Evolutionary conservation across 2,797 vertebrate species (phyloP), one percentile per base, ranked within the genome.

Genomic region (Taenioides sp.): DNA sequence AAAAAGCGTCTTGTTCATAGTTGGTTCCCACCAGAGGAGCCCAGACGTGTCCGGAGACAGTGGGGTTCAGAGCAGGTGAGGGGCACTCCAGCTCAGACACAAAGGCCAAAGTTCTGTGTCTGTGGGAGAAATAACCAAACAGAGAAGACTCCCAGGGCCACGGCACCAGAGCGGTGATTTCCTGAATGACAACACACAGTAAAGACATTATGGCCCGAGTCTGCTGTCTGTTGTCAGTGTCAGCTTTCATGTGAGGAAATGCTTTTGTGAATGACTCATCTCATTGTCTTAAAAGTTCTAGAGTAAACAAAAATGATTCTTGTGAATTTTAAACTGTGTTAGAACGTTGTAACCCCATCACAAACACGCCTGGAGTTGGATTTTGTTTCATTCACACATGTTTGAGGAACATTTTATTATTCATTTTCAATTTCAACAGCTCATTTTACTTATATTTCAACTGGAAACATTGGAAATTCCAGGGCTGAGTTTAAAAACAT

Each of bases 191-290:
- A 85, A 83, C 70, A 78, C 50, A 74, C 72, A 76, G 34, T 57
- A 71, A 81, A 84, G 73, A 74, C 69, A 88, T 83, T 81, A 80
- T 43, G 69, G 61, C 25, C 75, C 65, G 43, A 75, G 85, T 89
- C 89, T 78, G 68, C 75, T 74, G 80, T 80, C 80, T 37, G 34
- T 9, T 10, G 80, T 84, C 86, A 89, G 84, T 83, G 85, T 77
- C 76, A 71, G 73, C 77, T 63, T 18, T 72, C 70, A 85, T 75
- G 85, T 81, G 23, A 16, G 57, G 14, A 58, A 85, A 77, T 83
- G 43, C 66, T 69, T 81, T 58, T 85, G 76, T 91, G 86, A 90
- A 86, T 89, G 86, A 92, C 74, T 67, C 80, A 73, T 47, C 14
- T 2, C 40, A 3, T 14, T 1, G 43, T 47, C 1, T 47, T 16